Base-by-base conservation (phyloP, 1,140 invertebrate genomes). In the Pantala flavescens region DNA sequence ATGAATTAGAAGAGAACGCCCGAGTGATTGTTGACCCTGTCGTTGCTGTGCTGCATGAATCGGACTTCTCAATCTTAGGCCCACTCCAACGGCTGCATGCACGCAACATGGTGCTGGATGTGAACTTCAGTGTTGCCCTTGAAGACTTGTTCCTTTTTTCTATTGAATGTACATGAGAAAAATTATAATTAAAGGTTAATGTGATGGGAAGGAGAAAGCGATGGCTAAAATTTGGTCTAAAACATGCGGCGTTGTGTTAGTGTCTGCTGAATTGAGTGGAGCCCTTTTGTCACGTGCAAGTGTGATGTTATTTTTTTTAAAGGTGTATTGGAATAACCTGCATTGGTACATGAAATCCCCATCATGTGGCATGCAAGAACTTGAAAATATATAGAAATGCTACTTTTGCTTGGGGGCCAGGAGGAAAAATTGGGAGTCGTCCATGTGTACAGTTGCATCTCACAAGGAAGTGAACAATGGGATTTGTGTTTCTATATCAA, bases 101-200 rank as follows among this genome's bases (percentile, higher is more conserved):
- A 63, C n/a, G n/a, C 49, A 63, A 21, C 49, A 63, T 19, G 49
- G n/a, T 63, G 49, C 49, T 63, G 16, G n/a, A 63, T 19, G 49
- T 63, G 49, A 63, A 63, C 49, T 63, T 63, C 49, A 63, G 14
- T 63, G 49, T 63, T 63, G 14, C 14, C n/a, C 49, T 36, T 19
- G 49, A 63, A 63, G 49, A 63, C n/a, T 63, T 63, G 49, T 63
- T 63, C 49, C 49, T 63, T 63, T 63, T 63, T 63, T 63, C 49
- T 63, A 63, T 21, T 63, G 49, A 63, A 63, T 63, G 49, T 16
- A 16, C 16, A 63, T 19, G 49, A 63, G n/a, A 63, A 14, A 49
- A 63, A 63, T 19, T 63, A 21, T 19, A 63, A 63, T 63, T 19
- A 21, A 21, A 63, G 49, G 49, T 63, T 63, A 19, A 63, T 21